Conservation (phyloP, 1,140 invertebrate genomes). For the Hyles euphorbiae region DNA sequence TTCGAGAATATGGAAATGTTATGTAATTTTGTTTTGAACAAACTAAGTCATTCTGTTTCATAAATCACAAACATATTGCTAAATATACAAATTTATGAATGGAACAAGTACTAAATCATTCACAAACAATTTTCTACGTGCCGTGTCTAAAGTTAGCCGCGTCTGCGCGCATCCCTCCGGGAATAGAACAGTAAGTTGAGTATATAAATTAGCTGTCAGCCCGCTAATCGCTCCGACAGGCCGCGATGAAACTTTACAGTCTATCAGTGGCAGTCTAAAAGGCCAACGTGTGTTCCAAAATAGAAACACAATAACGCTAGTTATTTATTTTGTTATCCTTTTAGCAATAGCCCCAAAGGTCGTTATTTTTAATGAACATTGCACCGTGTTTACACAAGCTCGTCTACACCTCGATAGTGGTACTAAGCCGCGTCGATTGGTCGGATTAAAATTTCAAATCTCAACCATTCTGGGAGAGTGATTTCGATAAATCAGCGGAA, state of each 20-base stretch:
- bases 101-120: not conserved
- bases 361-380: conserved; percentile 38
- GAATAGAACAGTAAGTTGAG: conserved; percentile 72
- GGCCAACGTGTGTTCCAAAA: conserved; percentile 55
- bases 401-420: conserved; percentile 17
- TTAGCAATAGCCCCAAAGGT: conserved; percentile 41
- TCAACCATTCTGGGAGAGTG: conserved; percentile 5
- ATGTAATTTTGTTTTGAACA: too few relatives aligned
- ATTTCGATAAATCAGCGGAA: conserved; percentile 23
- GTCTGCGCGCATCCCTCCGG: conserved; percentile 47
- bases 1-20: too few relatives aligned
- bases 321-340: conserved; percentile 53
- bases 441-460: conserved; percentile 8
- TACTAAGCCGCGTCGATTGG: conserved; percentile 12
- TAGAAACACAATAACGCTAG: conserved; percentile 55
- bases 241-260: conserved; percentile 71
- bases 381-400: conserved; percentile 31
- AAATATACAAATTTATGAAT: too few relatives aligned
- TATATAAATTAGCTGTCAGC: conserved; percentile 74
- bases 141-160: conserved; percentile 33
- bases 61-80: too few relatives aligned
- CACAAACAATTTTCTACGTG: conserved; percentile 20
- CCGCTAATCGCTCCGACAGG: conserved; percentile 70
- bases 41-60: too few relatives aligned
- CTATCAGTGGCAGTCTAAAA: conserved; percentile 65